Evolutionary conservation across 2,888 invertebrate species (phyloP).

Genomic region (Rhagium mordax): DNA sequence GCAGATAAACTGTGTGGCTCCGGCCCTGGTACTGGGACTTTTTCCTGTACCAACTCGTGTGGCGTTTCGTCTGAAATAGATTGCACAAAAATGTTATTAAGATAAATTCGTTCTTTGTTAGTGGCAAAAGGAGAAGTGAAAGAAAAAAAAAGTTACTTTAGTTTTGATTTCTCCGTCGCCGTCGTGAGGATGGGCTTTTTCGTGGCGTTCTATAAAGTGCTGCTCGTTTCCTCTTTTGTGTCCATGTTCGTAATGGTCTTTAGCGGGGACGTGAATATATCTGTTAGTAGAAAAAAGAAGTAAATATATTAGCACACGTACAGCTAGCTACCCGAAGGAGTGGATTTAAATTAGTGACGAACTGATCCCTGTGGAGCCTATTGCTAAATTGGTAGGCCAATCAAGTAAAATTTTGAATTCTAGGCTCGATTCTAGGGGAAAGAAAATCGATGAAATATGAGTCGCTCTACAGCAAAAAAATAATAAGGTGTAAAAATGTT

Average conservation of each 20-base stretch:
- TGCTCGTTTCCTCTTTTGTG: conserved; percentile 80
- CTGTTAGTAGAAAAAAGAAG: conserved; percentile 70
- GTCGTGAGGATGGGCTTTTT: conserved; percentile 77
- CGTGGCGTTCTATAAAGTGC: conserved; percentile 82
- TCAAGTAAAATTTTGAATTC: no score
- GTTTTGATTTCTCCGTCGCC: conserved; percentile 78
- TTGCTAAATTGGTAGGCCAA: no score
- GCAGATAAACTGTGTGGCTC: not conserved
- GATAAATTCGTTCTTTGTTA: not conserved
- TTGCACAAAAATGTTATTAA: not conserved
- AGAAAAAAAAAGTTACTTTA: conserved; percentile 74
- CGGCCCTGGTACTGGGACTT: not conserved
- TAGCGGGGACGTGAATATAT: conserved; percentile 80
- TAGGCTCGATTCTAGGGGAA: no score
- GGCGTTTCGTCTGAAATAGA: not conserved
- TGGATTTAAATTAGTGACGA: no score
- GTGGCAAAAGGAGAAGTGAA: not conserved
- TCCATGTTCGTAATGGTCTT: conserved; percentile 81
- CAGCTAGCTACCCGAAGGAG: conserved; percentile 5
- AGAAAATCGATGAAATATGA: no score
- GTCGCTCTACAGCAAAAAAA: no score
- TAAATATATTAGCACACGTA: conserved; percentile 23
- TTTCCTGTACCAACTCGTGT: not conserved
- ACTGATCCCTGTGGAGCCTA: no score
- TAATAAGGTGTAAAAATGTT: no score